These are phyloP conservation scores for Peromyscus leucopus DNA, from an alignment of 2,113 vertebrate species.

Conservation along the genomic window DNA sequence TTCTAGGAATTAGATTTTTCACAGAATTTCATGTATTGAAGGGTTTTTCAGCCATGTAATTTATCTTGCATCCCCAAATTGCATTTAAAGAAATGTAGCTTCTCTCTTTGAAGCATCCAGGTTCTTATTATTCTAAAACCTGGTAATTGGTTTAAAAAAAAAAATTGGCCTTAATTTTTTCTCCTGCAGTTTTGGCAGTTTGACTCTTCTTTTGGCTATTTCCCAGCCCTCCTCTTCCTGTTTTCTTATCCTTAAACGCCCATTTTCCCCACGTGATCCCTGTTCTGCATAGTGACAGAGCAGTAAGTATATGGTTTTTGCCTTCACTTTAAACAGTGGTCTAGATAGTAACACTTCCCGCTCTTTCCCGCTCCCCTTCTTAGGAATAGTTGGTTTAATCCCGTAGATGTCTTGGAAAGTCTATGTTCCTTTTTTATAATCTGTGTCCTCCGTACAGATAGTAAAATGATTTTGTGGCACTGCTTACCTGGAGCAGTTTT, in stretches of 20 bases:
- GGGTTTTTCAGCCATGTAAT: slow-evolving; percentile 78
- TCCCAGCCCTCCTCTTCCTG: slow-evolving; percentile 70
- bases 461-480: slow-evolving; percentile 41
- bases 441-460: slow-evolving; percentile 46
- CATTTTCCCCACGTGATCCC: background rate
- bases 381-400: slow-evolving; percentile 77
- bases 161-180: slow-evolving; percentile 73
- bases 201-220: slow-evolving; percentile 84
- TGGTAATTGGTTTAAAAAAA: slow-evolving; percentile 71
- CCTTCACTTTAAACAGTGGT: slow-evolving; percentile 84
- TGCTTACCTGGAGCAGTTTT: slow-evolving; percentile 44
- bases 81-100: slow-evolving; percentile 68
- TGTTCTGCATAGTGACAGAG: slow-evolving; percentile 82
- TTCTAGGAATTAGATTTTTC: slow-evolving; percentile 80
- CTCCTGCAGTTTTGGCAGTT: slow-evolving; percentile 78
- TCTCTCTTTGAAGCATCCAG: slow-evolving; percentile 83
- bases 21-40: slow-evolving; percentile 77
- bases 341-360: slow-evolving; percentile 69
- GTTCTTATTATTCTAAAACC: slow-evolving; percentile 82
- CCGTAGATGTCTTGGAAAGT: slow-evolving; percentile 74
- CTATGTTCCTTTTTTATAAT: slow-evolving; percentile 67
- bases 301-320: slow-evolving; percentile 83
- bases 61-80: slow-evolving; percentile 85
- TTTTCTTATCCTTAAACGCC: slow-evolving; percentile 48
- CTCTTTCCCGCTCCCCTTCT: background rate